Evolutionary conservation across 2,888 invertebrate genomes (phyloP).

Genomic region (Dryobota labecula): DNA sequence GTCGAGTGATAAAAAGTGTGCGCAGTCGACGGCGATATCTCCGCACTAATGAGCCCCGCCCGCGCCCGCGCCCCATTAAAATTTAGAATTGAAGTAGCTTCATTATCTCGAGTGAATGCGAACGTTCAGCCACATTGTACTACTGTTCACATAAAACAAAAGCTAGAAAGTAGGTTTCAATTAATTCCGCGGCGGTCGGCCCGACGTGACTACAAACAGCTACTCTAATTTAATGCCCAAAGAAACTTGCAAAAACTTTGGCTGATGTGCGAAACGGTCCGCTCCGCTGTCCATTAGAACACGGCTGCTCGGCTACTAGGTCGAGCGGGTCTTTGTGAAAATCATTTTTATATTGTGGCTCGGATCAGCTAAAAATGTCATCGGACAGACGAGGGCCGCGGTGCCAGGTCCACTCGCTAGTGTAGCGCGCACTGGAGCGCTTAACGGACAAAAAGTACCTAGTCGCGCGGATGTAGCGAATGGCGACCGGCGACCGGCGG

Average conservation of each 20-base stretch:
- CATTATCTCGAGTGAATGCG: conserved; percentile 51
- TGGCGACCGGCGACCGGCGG: neutral
- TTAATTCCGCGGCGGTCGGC: conserved; percentile 34
- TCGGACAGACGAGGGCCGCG: neutral
- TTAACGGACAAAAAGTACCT: conserved; percentile 21
- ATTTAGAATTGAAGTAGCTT: conserved; percentile 40
- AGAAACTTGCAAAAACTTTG: conserved; percentile 27
- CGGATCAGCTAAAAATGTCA: neutral
- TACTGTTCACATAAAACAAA: conserved; percentile 53
- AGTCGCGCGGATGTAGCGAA: conserved; percentile 14
- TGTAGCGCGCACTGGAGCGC: conserved; percentile 15
- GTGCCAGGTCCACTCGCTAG: neutral
- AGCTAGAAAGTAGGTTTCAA: conserved; percentile 54
- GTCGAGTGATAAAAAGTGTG: conserved; percentile 33
- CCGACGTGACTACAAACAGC: conserved; percentile 5
- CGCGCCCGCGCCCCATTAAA: conserved; percentile 27
- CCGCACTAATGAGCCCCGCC: conserved; percentile 40
- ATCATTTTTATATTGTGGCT: no score
- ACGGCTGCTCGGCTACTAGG: neutral
- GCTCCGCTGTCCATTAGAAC: conserved; percentile 3
- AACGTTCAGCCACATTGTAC: conserved; percentile 49
- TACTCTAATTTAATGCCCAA: conserved; percentile 29
- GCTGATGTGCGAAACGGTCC: conserved; percentile 2
- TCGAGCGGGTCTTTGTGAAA: neutral
- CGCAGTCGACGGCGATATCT: conserved; percentile 27